A percentile compares a stretch with the other conserved stretches of the same genome.
phyloP scores from a whole-genome alignment of 2,888 invertebrate genomes.

The Tipula lateralis region DNA sequence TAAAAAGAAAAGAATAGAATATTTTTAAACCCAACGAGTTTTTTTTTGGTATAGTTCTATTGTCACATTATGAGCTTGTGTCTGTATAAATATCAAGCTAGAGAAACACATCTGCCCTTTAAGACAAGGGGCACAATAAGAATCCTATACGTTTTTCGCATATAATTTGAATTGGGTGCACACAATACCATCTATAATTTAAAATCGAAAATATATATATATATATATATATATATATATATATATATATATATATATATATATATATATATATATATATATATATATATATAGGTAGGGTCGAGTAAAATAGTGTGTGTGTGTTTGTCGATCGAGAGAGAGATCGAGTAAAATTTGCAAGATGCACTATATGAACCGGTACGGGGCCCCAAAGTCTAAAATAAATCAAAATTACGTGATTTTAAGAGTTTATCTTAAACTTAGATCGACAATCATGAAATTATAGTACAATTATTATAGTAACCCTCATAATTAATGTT shows the following conservation, averaged over 20 bases:
- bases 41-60: slow-evolving; percentile 24
- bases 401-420: slow-evolving; percentile 12
- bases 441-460: not conserved
- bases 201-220: not conserved
- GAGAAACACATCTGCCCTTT: slow-evolving; percentile 30
- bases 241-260: no score
- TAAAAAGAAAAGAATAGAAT: slow-evolving; percentile 20
- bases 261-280: no score
- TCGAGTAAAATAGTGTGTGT: not conserved
- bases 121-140: slow-evolving; percentile 30
- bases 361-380: not conserved
- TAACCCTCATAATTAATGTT: slow-evolving; percentile 21
- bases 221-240: no score
- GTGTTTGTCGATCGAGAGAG: not conserved
- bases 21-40: slow-evolving; percentile 27
- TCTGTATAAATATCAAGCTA: slow-evolving; percentile 1
- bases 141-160: slow-evolving; percentile 27
- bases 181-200: slow-evolving; percentile 15
- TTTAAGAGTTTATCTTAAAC: not conserved
- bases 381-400: not conserved
- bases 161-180: not conserved
- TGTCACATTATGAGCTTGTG: slow-evolving; percentile 27
- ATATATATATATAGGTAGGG: not conserved
- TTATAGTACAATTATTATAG: not conserved
- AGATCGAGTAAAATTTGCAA: not conserved